Percentiles rank a stretch among this genome's conserved stretches.
phyloP scores from a whole-genome alignment of 2,113 vertebrate genomes.

The Smithornis capensis region DNA sequence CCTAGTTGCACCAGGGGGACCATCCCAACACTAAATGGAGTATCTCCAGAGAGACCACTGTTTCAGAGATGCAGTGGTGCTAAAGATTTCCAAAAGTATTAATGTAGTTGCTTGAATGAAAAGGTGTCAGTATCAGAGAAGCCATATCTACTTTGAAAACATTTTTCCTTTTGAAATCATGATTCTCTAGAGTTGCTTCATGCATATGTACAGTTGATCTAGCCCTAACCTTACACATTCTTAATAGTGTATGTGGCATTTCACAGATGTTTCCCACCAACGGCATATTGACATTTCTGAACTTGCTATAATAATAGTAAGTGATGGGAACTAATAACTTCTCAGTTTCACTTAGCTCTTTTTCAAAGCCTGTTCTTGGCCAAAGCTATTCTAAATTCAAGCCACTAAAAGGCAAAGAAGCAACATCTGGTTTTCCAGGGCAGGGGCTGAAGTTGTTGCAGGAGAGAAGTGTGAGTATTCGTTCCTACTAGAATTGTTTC shows the following conservation, averaged over 20 bases:
- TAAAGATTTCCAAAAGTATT: not conserved
- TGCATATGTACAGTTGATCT: not conserved
- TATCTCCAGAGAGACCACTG: not conserved
- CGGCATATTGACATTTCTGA: constrained; percentile 19
- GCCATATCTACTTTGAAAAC: not conserved
- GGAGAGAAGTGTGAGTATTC: not conserved
- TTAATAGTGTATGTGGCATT: not conserved
- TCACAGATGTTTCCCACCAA: constrained; percentile 18
- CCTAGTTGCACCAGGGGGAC: not conserved
- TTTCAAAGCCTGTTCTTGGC: not conserved
- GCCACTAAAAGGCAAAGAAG: constrained; percentile 66
- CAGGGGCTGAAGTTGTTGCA: not conserved
- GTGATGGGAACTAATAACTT: not conserved
- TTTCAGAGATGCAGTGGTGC: not conserved
- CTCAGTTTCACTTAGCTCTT: not conserved
- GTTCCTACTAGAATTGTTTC: not conserved
- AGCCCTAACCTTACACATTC: not conserved
- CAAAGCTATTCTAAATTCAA: constrained; percentile 24
- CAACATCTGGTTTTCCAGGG: not conserved
- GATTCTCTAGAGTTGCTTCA: not conserved
- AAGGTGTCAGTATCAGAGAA: not conserved
- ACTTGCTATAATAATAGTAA: not conserved
- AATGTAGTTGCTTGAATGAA: not conserved
- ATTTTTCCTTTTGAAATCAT: not conserved
- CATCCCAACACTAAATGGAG: not conserved